Evolutionary conservation across 2,888 invertebrate species (phyloP).

Genomic region (Pachydiplax longipennis): DNA sequence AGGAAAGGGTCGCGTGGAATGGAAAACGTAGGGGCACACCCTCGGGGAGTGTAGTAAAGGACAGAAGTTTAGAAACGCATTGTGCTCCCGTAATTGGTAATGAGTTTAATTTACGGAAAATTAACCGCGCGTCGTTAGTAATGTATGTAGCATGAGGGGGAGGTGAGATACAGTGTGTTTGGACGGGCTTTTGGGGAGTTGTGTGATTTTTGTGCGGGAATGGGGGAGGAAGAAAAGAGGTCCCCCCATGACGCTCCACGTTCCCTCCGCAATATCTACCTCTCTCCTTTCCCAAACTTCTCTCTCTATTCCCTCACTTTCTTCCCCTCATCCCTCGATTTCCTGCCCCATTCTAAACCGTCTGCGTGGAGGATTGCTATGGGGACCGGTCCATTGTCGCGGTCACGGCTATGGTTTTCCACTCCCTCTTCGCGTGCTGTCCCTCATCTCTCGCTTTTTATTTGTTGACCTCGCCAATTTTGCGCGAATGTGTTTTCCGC

Average conservation of each 20-base stretch:
- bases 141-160: constrained; percentile 24
- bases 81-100: constrained; percentile 43
- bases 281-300: not conserved
- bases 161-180: not conserved
- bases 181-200: not conserved
- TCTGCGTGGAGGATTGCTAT: constrained; percentile 39
- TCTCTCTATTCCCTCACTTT: not conserved
- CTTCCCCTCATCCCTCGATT: not conserved
- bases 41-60: constrained; percentile 20
- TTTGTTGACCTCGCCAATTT: not conserved
- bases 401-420: constrained; percentile 25
- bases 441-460: not conserved
- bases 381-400: constrained; percentile 29
- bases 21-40: not conserved
- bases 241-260: not conserved
- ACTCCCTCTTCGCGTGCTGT: not conserved
- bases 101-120: constrained; percentile 45
- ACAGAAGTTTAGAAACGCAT: constrained; percentile 43
- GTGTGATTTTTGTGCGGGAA: not conserved
- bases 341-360: constrained; percentile 19
- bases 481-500: not conserved
- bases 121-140: constrained; percentile 45
- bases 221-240: not conserved
- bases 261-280: not conserved
- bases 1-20: not conserved